These are phyloP conservation scores for Pilophorus perplexus DNA, from an alignment of 2,888 invertebrate genomes.

Conservation along the genomic window DNA sequence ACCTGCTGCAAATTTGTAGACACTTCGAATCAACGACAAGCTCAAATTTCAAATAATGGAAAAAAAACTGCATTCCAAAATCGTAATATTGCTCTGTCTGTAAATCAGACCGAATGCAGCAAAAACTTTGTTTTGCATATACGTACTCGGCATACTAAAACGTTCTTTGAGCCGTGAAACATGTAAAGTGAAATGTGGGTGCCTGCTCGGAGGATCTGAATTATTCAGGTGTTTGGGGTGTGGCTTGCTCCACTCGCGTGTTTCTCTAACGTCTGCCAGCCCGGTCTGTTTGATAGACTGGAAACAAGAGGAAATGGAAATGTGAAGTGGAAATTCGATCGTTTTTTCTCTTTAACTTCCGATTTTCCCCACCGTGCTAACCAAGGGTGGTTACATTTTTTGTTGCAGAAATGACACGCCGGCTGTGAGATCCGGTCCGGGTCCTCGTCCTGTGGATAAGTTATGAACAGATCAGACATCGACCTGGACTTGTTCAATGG, in stretches of 20 bases:
- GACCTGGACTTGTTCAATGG: constrained; percentile 12
- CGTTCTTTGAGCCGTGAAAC: not conserved
- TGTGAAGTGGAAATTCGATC: not conserved
- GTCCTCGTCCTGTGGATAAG: not conserved
- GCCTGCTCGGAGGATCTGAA: not conserved
- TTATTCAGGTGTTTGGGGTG: constrained; percentile 8
- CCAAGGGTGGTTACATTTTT: not conserved
- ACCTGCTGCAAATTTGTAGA: too few relatives aligned
- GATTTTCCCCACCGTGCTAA: too few relatives aligned
- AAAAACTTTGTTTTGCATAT: too few relatives aligned
- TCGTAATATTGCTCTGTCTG: too few relatives aligned
- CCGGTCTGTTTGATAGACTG: not conserved
- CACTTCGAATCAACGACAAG: too few relatives aligned
- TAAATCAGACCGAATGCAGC: too few relatives aligned
- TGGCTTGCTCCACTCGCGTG: not conserved
- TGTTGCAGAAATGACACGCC: constrained; percentile 13
- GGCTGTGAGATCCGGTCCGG: not conserved
- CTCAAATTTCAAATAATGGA: too few relatives aligned
- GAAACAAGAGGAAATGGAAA: not conserved
- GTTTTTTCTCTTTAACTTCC: not conserved
- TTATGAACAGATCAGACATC: constrained; percentile 22
- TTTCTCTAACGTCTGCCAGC: not conserved
- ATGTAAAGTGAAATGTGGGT: not conserved
- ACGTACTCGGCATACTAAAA: too few relatives aligned
- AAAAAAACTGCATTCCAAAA: too few relatives aligned